Base-by-base conservation (phyloP, 2,888 invertebrate species). In the Eulithis prunata region DNA sequence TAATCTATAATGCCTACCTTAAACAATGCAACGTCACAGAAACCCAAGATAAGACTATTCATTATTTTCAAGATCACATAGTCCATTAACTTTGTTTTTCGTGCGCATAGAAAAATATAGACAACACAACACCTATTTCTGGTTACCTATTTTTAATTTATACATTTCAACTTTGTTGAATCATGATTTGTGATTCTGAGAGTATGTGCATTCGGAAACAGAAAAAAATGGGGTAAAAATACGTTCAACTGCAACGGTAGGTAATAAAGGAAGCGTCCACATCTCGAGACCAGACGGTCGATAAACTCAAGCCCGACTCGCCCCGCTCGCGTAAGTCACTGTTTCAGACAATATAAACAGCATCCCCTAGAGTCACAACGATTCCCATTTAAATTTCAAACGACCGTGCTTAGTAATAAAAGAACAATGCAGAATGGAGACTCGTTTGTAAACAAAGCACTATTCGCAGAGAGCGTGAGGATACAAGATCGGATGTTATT, bases 231-330 rank as follows among this genome's bases (percentile, higher is more conserved):
- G 46, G 36, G n/a, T 57, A 51, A 57, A 62, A 62, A 41, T 41
- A 36, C 55, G 13, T 47, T 47, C 14, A 60, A 57, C 57, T 38
- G 43, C 56, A 57, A 57, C 51, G n/a, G n/a, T n/a, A n/a, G 14
- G 57, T 38, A 62, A 53, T 38, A 43, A 54, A 38, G 55, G 43
- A 56, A 62, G 75, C 71, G 73, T 77, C 73, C 73, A 74, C 81
- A 81, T 75, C 73, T 68, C 71, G 68, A 79, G 83, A 85, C 84
- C 76, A 70, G 79, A 83, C 88, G 90, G 88, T 92, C 91, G 86
- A 90, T 91, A 90, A 89, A 86, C 87, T 78, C 82, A 76, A 81
- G 80, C 75, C 82, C 80, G 78, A 75, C 79, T 55, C 52, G 68
- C 69, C 78, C 69, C 78, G 70, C 76, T 76, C 77, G 81, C 75